Evolutionary conservation across 2,888 invertebrate species (phyloP), one percentile per base, ranked within the genome.

Genomic region (Dicyrtoma fusca): DNA sequence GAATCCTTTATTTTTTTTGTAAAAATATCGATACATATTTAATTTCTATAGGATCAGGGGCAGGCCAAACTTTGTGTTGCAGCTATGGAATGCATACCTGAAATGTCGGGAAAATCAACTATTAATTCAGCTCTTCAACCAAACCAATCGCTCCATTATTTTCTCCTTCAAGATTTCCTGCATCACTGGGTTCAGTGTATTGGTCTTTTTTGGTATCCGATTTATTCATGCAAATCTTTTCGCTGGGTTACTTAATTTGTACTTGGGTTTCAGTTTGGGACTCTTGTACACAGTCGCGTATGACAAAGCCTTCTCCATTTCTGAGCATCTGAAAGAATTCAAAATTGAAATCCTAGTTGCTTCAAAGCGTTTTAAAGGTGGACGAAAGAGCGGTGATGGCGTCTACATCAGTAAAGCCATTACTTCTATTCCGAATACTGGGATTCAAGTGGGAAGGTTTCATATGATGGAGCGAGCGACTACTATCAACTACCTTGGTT

Each of bases 91-190:
- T 34, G 3, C 34, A 8, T 34, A 34, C 34, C 3, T 5, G 34
- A 34, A 34, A 34, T 34, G 34, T 34, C 61, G 61, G 11, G n/a
- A 61, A 17, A 14, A 42, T 3, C 61, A 61, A 14, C 17, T 42
- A 26, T 1, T 61, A 19, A 34, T 61, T 19, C 61, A 61, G n/a
- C 19, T 61, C n/a, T 61, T 61, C 17, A 61, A 61, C 42, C 61
- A 61, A 34, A 19, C 42, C 42, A 61, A 61, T 17, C 17, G n/a
- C 61, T 61, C n/a, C 61, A 61, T 17, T 17, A 61, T 61, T 42
- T 61, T 61, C n/a, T 11, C n/a, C 1, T 17, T 21, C 19, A 61
- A 61, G 14, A 14, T 61, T 8, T 14, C 17, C 14, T 61, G 61
- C 42, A 25, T 61, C 17, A 19, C 61, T 10, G 42, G 13, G 1